Conservation (phyloP, 2,888 invertebrate species). For the Sminthurinus aureus region DNA sequence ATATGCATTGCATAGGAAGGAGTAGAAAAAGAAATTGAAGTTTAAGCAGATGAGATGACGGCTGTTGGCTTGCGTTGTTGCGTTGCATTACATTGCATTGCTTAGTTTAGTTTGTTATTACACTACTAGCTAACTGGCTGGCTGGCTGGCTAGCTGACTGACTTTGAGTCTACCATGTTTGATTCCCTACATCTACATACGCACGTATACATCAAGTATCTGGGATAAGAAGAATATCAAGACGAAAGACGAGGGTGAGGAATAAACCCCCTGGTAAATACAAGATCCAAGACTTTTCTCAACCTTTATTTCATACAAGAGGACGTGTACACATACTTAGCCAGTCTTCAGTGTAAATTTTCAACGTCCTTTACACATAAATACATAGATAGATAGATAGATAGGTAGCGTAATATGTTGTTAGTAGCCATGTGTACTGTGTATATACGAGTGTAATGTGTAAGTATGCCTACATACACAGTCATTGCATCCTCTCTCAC, state of each 20-base stretch:
- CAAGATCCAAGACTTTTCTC: not conserved
- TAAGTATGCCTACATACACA: too few species aligned
- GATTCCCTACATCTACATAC: too few species aligned
- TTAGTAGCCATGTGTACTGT: too few species aligned
- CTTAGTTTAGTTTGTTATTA: not conserved
- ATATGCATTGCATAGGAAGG: not conserved
- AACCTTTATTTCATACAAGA: not conserved
- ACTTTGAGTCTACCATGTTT: too few species aligned
- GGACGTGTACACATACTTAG: not conserved
- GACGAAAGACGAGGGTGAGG: not conserved
- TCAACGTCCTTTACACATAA: slow-evolving; percentile 3
- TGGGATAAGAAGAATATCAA: not conserved
- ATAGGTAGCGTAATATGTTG: too few species aligned
- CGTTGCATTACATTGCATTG: not conserved
- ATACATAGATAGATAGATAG: too few species aligned
- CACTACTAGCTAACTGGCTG: too few species aligned
- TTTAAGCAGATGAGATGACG: not conserved
- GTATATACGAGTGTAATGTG: too few species aligned
- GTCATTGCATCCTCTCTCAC: too few species aligned
- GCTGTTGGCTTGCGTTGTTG: not conserved
- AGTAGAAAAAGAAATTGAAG: not conserved
- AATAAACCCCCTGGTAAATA: not conserved
- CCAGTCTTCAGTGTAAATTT: not conserved
- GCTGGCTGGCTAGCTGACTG: too few species aligned
- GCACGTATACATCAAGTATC: too few species aligned